phyloP scores from a whole-genome alignment of 2,113 vertebrate species.

The Paracanthobrama guichenoti region DNA sequence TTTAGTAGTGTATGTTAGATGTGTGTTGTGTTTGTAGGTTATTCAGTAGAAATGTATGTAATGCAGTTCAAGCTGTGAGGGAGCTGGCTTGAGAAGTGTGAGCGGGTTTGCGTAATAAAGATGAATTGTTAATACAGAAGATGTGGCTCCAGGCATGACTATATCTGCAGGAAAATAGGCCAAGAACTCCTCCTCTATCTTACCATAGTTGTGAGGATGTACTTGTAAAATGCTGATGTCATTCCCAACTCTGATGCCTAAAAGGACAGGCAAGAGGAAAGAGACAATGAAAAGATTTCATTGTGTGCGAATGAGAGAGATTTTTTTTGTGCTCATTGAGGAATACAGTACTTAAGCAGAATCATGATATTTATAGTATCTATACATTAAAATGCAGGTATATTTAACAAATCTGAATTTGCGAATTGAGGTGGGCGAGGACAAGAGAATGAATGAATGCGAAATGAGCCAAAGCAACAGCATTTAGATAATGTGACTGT shows the following conservation, averaged over 20 bases:
- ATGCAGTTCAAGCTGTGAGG: conserved; percentile 33
- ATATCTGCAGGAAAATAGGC: conserved; percentile 27
- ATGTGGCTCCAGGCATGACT: conserved; percentile 36
- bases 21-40: not conserved
- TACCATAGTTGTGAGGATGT: conserved; percentile 94
- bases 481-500: conserved; percentile 2
- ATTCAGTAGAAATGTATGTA: not conserved
- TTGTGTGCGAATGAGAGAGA: not conserved
- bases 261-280: conserved; percentile 19
- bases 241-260: conserved; percentile 87
- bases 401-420: conserved; percentile 39
- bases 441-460: not conserved
- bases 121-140: conserved; percentile 38
- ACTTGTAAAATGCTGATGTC: conserved; percentile 91
- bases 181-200: conserved; percentile 58
- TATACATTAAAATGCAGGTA: conserved; percentile 10
- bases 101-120: conserved; percentile 17
- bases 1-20: not conserved
- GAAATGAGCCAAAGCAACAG: conserved; percentile 19
- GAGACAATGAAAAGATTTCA: not conserved
- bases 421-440: not conserved
- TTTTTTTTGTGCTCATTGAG: not conserved
- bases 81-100: not conserved
- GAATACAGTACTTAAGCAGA: conserved; percentile 2
- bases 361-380: not conserved